Conservation (phyloP, 2,888 invertebrate species). For the Drosophila mercatorum region DNA sequence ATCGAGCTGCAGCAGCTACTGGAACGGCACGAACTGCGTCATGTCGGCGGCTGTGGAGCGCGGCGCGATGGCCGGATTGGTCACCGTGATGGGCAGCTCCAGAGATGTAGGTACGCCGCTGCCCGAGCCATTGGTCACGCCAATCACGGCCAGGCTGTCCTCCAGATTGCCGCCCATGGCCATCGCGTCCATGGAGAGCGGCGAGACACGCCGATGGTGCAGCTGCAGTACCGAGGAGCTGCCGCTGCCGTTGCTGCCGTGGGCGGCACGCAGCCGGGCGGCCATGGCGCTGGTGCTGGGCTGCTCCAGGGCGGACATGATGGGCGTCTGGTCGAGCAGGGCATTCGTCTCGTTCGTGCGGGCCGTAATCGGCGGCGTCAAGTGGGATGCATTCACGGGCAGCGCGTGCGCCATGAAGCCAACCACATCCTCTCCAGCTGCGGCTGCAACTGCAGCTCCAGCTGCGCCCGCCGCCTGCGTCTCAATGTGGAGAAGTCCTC, state of each 20-base stretch:
- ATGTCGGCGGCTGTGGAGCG: conserved; percentile 40
- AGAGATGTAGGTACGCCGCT: conserved; percentile 88
- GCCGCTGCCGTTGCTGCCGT: conserved; percentile 80
- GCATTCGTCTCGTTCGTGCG: conserved; percentile 90
- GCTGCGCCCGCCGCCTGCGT: conserved; percentile 15
- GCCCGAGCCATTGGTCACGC: conserved; percentile 85
- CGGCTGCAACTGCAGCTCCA: not conserved
- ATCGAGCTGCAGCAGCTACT: conserved; percentile 29
- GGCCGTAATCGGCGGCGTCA: conserved; percentile 78
- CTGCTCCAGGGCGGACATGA: conserved; percentile 91
- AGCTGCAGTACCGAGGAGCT: conserved; percentile 16
- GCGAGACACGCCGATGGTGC: conserved; percentile 37
- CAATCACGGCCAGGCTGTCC: conserved; percentile 87
- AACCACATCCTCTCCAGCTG: conserved; percentile 24
- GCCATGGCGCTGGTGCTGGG: conserved; percentile 84
- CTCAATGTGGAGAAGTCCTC: conserved; percentile 55
- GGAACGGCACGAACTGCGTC: conserved; percentile 45
- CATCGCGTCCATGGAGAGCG: conserved; percentile 21
- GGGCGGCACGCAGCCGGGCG: conserved; percentile 83
- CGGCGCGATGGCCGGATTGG: conserved; percentile 90
- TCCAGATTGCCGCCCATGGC: conserved; percentile 83
- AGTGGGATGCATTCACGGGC: conserved; percentile 42
- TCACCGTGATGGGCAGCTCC: conserved; percentile 91
- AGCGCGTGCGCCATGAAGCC: conserved; percentile 68
- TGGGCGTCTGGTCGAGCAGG: conserved; percentile 90